phyloP scores from a whole-genome alignment of 2,797 vertebrate genomes.

The Halcyon chelicuti region DNA sequence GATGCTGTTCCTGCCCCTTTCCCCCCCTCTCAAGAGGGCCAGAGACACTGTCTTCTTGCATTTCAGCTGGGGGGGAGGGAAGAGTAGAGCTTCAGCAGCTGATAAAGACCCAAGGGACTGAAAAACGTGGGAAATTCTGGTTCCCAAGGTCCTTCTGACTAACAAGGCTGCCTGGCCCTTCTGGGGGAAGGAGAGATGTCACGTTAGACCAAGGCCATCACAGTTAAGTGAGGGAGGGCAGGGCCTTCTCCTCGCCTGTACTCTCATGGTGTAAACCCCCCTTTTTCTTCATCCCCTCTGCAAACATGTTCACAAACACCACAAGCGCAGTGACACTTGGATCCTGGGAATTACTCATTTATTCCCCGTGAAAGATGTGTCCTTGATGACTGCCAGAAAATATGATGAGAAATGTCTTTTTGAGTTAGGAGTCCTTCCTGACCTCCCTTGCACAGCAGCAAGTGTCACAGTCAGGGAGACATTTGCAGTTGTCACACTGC shows the following conservation, averaged over 20 bases:
- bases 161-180: background rate
- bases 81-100: background rate
- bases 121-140: background rate
- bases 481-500: background rate
- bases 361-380: background rate
- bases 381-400: background rate
- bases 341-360: background rate
- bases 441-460: background rate
- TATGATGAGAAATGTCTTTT: background rate
- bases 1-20: background rate
- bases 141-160: background rate
- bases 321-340: background rate
- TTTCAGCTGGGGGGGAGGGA: background rate
- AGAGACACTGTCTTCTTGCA: background rate
- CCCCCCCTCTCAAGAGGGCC: background rate
- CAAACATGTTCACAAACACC: accelerated
- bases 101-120: background rate
- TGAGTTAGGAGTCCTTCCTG: background rate
- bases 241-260: background rate
- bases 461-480: background rate
- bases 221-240: accelerated
- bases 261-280: background rate
- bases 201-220: background rate
- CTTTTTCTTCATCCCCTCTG: background rate
- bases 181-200: background rate